A percentile compares a stretch with the other conserved stretches of the same genome.
Evolutionary conservation across 2,797 vertebrate genomes (phyloP).

Genomic region (Liparis tanakae): DNA sequence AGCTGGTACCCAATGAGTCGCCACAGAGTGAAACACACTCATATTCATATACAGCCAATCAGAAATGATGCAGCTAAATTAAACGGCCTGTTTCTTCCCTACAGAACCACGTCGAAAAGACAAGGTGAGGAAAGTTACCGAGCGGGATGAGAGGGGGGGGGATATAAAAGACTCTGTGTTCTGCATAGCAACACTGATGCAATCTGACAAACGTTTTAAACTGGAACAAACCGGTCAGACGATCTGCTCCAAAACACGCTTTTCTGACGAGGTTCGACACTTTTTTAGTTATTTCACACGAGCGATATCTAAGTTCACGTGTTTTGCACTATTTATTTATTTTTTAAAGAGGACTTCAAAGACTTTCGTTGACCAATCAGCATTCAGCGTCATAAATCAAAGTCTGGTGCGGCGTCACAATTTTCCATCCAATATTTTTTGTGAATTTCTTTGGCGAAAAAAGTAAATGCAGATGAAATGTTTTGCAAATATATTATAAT

Average conservation of each 20-base stretch:
- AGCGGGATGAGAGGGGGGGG: background rate
- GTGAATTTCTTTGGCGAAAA: background rate
- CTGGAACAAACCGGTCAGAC: background rate
- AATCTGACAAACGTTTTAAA: background rate
- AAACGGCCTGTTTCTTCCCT: slow-evolving; percentile 49
- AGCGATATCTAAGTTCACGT: background rate
- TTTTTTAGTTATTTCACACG: background rate
- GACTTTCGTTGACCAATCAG: background rate
- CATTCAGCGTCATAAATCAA: background rate
- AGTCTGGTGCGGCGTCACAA: background rate
- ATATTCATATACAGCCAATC: slow-evolving; percentile 41
- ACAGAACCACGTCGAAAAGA: slow-evolving; percentile 6
- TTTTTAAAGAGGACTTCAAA: background rate
- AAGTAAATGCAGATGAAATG: background rate
- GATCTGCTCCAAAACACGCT: background rate
- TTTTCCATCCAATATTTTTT: background rate
- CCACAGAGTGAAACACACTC: slow-evolving; percentile 32
- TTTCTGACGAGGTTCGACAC: background rate
- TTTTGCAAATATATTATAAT: background rate
- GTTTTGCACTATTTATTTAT: background rate
- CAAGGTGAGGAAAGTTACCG: slow-evolving; percentile 22
- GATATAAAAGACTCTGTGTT: slow-evolving; percentile 4
- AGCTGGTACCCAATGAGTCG: slow-evolving; percentile 16
- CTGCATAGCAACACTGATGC: background rate
- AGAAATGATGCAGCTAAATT: slow-evolving; percentile 3